Percentiles rank a stretch among this genome's conserved stretches.
phyloP scores from a whole-genome alignment of 2,797 vertebrate species.

The Manis pentadactyla region DNA sequence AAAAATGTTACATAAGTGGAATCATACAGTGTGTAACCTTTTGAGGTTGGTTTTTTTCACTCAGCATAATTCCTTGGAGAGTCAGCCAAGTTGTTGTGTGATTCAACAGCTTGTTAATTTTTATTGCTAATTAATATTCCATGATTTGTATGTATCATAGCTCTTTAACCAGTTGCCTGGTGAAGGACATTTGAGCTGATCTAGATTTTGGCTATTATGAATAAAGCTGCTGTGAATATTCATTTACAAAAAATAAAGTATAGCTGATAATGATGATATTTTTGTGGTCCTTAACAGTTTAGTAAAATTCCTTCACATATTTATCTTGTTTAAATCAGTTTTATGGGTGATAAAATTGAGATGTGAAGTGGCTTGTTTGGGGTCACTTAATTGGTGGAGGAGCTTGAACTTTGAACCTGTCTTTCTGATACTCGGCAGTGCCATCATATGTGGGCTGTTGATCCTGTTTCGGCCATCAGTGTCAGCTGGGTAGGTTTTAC shows the following conservation, averaged over 20 bases:
- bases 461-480: not conserved
- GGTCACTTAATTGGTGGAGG: not conserved
- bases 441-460: not conserved
- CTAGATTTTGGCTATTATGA: no score
- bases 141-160: no score
- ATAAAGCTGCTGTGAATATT: no score
- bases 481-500: not conserved
- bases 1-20: no score
- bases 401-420: not conserved
- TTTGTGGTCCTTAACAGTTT: not conserved
- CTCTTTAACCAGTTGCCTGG: no score
- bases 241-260: not conserved
- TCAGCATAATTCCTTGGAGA: no score
- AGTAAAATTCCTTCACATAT: not conserved
- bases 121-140: no score
- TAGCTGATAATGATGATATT: conserved; percentile 2
- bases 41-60: no score
- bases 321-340: conserved; percentile 17
- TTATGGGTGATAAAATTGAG: not conserved
- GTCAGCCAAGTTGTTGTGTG: no score
- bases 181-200: no score
- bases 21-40: no score
- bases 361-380: not conserved
- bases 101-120: no score
- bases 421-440: not conserved